Evolutionary conservation across 2,797 vertebrate genomes (phyloP).

Genomic region (Silurus lanzhouensis): DNA sequence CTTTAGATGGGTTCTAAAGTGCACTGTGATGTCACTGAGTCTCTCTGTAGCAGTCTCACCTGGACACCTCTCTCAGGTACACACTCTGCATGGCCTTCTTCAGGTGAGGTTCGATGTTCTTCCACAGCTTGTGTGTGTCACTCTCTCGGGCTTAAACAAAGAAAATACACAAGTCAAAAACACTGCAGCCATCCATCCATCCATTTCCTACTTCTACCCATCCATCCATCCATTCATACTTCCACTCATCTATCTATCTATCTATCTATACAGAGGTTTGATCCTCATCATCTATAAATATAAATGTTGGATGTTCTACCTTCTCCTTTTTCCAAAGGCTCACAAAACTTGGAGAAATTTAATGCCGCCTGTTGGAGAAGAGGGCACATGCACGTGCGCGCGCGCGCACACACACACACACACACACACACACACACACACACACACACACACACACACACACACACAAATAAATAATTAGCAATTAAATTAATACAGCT

Average conservation of each 20-base stretch:
- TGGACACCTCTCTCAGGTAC: slow-evolving; percentile 95
- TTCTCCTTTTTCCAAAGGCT: slow-evolving; percentile 89
- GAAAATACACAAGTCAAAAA: neutral
- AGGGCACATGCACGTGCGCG: no score
- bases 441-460: no score
- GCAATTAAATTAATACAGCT: no score
- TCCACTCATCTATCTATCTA: no score
- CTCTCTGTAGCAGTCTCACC: slow-evolving; percentile 69
- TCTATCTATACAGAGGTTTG: no score
- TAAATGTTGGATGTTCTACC: slow-evolving; percentile 70
- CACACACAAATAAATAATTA: no score
- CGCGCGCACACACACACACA: no score
- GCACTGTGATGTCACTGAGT: neutral
- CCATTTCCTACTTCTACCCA: no score
- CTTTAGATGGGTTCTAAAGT: neutral
- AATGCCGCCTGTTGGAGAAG: slow-evolving; percentile 82
- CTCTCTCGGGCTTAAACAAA: slow-evolving; percentile 81
- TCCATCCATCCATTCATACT: no score
- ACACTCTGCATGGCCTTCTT: slow-evolving; percentile 98
- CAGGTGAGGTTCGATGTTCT: slow-evolving; percentile 95
- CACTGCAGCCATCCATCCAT: no score
- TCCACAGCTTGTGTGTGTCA: slow-evolving; percentile 93
- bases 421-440: no score
- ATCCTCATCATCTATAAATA: no score
- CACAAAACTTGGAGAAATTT: slow-evolving; percentile 95